Percentiles rank a stretch among this genome's conserved stretches.
Evolutionary conservation across 2,797 vertebrate genomes (phyloP).

Genomic region (Paramormyrops hopkinsi): DNA sequence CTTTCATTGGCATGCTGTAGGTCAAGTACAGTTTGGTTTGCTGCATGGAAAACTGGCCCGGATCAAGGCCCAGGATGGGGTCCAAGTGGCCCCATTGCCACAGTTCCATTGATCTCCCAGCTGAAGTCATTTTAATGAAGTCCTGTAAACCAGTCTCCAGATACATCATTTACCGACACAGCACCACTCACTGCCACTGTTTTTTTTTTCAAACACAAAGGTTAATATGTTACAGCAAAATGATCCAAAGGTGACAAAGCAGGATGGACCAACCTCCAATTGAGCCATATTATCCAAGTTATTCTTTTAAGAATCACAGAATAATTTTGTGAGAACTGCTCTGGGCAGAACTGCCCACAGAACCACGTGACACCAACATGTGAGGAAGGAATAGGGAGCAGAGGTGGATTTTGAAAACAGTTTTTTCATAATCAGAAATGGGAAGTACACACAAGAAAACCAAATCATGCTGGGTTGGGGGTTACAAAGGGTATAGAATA

Average conservation of each 20-base stretch:
- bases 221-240: conserved; percentile 1
- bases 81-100: conserved; percentile 37
- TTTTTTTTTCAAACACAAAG: not conserved
- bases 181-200: not conserved
- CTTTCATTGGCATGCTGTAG: conserved; percentile 40
- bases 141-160: conserved; percentile 12
- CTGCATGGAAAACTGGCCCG: conserved; percentile 34
- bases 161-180: conserved; percentile 6
- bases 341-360: not conserved
- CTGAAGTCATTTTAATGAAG: conserved; percentile 37
- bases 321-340: not conserved
- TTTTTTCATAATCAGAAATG: not conserved
- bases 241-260: not conserved
- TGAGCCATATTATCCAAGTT: not conserved
- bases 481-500: not conserved
- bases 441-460: not conserved
- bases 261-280: not conserved
- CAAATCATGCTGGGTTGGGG: not conserved
- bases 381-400: not conserved
- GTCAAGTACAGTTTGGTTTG: conserved; percentile 32
- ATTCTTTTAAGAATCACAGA: not conserved
- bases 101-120: conserved; percentile 35
- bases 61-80: conserved; percentile 36
- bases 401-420: not conserved
- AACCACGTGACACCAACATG: not conserved